phyloP scores from a whole-genome alignment of 2,888 invertebrate genomes.

The Tachystola acroxantha region DNA sequence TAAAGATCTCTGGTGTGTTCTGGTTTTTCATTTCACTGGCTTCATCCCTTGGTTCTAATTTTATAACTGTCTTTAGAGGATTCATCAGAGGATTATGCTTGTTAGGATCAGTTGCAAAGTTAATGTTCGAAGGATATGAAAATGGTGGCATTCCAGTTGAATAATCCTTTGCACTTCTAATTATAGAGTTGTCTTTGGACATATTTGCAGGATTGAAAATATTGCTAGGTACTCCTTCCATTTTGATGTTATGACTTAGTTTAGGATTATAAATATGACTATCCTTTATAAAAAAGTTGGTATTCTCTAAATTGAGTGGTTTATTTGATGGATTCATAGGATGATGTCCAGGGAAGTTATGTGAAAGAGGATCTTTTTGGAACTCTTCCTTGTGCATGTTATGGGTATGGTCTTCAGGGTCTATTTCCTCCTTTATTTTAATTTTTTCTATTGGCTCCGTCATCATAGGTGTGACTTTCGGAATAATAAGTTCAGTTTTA shows the following conservation, averaged over 20 bases:
- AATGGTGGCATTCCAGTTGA: conserved; percentile 56
- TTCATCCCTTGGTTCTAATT: conserved; percentile 73
- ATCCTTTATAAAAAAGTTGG: conserved; percentile 70
- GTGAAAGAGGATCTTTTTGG: conserved; percentile 66
- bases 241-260: conserved; percentile 61
- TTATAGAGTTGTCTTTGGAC: conserved; percentile 60
- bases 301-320: conserved; percentile 65
- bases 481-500: conserved; percentile 81
- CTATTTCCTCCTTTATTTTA: conserved; percentile 73
- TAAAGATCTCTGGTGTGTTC: conserved; percentile 70
- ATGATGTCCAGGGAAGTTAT: conserved; percentile 54
- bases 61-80: conserved; percentile 71
- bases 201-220: conserved; percentile 68
- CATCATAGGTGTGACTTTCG: conserved; percentile 77
- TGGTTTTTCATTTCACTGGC: conserved; percentile 62
- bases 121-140: conserved; percentile 58
- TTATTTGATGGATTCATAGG: conserved; percentile 54
- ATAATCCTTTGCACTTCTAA: conserved; percentile 66
- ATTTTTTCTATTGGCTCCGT: conserved; percentile 69
- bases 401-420: conserved; percentile 58
- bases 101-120: conserved; percentile 57
- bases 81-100: conserved; percentile 66
- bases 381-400: conserved; percentile 68
- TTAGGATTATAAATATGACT: conserved; percentile 67
- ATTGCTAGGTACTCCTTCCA: conserved; percentile 59